Conservation (phyloP, 2,888 invertebrate species). For the Galerucella pusilla region DNA sequence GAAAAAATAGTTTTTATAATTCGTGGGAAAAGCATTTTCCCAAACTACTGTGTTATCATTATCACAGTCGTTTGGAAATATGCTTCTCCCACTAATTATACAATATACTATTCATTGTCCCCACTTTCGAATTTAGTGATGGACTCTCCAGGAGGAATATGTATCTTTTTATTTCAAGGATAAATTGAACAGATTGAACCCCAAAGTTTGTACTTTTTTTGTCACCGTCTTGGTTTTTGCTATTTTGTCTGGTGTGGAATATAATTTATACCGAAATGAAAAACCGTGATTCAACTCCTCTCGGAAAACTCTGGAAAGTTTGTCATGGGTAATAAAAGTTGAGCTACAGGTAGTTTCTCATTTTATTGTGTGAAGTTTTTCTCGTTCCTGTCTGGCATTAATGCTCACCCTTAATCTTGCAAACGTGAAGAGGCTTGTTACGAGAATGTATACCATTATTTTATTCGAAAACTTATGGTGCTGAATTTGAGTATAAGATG, state of each 20-base stretch:
- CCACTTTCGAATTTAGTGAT: no score
- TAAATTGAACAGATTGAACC: not conserved
- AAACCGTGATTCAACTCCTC: not conserved
- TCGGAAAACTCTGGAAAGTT: not conserved
- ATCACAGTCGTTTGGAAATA: no score
- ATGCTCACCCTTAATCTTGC: conserved; percentile 8
- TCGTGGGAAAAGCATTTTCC: no score
- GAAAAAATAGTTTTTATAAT: no score
- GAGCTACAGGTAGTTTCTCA: conserved; percentile 17
- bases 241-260: not conserved
- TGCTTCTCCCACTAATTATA: no score
- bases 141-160: no score
- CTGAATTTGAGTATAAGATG: not conserved
- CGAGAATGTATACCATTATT: conserved; percentile 16
- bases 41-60: no score
- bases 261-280: conserved; percentile 7
- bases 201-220: not conserved
- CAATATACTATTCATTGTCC: no score
- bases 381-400: conserved; percentile 3
- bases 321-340: conserved; percentile 12
- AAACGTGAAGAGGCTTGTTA: conserved; percentile 3
- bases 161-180: no score
- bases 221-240: not conserved
- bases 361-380: conserved; percentile 7
- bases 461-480: not conserved